Base-by-base conservation (phyloP, 2,797 vertebrate species). In the Falco peregrinus region DNA sequence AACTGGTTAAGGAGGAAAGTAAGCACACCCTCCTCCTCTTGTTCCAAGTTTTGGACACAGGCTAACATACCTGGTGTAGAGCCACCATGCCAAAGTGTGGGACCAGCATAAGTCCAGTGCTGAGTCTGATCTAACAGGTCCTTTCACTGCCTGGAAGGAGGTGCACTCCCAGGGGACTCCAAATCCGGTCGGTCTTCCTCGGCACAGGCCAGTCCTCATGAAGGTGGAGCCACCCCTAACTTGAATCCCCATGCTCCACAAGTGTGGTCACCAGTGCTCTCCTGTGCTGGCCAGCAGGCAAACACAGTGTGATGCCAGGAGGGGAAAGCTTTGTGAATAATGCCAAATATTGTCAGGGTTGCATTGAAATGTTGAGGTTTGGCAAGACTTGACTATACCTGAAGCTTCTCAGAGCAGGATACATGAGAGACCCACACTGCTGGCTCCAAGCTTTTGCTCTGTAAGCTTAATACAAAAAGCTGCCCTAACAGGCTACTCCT, bases 241-340 rank as follows among this genome's bases (percentile, higher is more conserved):
- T 10, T 3, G 1, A 43, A 75, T 54, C 9, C 7, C 20, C 7
- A 9, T 29, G 5, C 6, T 51, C 35, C 13, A 4, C 0, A 20
- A 25, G 15, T 12, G 31, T 5, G 20, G 43, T 35, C 9, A 15
- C 12, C 54, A 65, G 11, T 1, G 0, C 6, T 48, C 21, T 53
- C 16, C 45, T 26, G 8, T 21, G 24, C 20, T 57, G 47, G 15
- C 31, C 47, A 51, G 51, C 26, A 13, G 35, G 28, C 2, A 5
- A 80, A 53, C 13, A 4, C 13, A 53, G 4, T 5, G 7, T 29
- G 51, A n/a, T 41, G 18, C 15, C 41, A 64, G 89, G 31, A 84
- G n/a, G 7, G 0, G 7, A 89, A 63, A 26, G 11, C 47, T 77
- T 91, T 6, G 4, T 20, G 16, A 56, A 81, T 67, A 84, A 9